phyloP scores from a whole-genome alignment of 2,888 invertebrate species.

The Ormyrus labotus region DNA sequence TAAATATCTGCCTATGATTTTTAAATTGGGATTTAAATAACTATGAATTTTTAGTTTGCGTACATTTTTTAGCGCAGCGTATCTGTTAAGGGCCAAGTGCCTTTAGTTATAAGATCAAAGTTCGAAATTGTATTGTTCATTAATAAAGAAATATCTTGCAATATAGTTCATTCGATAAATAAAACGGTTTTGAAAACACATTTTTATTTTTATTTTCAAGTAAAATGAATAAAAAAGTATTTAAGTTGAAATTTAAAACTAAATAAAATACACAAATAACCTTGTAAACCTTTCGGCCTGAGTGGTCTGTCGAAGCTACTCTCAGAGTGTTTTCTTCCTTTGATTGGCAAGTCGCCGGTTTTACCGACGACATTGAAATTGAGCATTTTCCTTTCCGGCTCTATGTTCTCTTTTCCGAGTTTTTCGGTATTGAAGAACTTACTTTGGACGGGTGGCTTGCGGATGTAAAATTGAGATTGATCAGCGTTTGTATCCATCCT shows the following conservation, averaged over 20 bases:
- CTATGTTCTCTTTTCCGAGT: constrained; percentile 28
- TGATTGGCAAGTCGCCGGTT: background rate
- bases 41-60: too few species aligned
- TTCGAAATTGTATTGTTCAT: too few species aligned
- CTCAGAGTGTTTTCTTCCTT: constrained; percentile 4
- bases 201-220: too few species aligned
- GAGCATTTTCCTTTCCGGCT: constrained; percentile 17
- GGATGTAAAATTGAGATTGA: background rate
- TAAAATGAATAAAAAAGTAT: too few species aligned
- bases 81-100: too few species aligned
- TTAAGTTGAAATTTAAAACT: background rate
- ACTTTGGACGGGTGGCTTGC: background rate
- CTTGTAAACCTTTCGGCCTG: constrained; percentile 31
- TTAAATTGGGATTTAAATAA: too few species aligned
- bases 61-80: too few species aligned
- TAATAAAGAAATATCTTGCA: too few species aligned
- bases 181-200: too few species aligned
- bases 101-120: too few species aligned
- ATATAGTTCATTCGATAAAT: too few species aligned
- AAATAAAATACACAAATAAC: constrained; percentile 17
- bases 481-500: background rate
- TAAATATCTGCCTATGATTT: too few species aligned
- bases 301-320: constrained; percentile 20
- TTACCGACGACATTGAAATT: background rate
- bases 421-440: background rate